phyloP scores from a whole-genome alignment of 1,140 invertebrate species.

The Chelonus insularis region DNA sequence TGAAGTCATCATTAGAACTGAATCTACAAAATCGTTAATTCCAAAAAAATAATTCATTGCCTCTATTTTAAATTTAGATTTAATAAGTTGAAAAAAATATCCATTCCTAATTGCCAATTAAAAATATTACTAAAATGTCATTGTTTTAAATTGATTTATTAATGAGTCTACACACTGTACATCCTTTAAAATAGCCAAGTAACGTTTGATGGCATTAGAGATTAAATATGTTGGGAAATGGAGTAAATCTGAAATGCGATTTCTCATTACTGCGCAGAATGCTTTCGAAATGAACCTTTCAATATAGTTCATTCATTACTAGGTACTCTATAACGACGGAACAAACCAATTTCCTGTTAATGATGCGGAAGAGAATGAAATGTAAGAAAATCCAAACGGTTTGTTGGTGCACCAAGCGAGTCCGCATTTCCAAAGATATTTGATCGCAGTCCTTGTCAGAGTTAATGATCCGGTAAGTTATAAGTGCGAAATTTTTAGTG shows the following conservation, averaged over 20 bases:
- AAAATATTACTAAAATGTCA: too few species aligned
- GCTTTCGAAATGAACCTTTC: neutral
- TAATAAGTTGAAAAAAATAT: too few species aligned
- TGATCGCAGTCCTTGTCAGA: neutral
- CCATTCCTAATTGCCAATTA: too few species aligned
- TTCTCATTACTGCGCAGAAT: neutral
- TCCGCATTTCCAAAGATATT: neutral
- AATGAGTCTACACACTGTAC: too few species aligned
- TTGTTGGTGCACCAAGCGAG: slow-evolving; percentile 28
- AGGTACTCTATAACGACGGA: slow-evolving; percentile 32
- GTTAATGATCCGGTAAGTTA: slow-evolving; percentile 23
- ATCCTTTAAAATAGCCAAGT: too few species aligned
- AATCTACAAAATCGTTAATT: too few species aligned
- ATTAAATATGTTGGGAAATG: slow-evolving; percentile 18
- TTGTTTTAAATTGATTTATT: too few species aligned
- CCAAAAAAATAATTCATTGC: too few species aligned
- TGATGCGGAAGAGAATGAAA: slow-evolving; percentile 41
- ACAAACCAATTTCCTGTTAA: slow-evolving; percentile 46
- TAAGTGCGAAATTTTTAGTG: slow-evolving; percentile 9
- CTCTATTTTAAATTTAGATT: too few species aligned
- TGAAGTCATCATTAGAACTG: too few species aligned
- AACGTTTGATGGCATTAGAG: too few species aligned
- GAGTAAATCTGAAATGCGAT: neutral
- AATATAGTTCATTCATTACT: neutral
- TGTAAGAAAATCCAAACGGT: slow-evolving; percentile 41